Percentiles rank a stretch among this genome's conserved stretches.
Conservation (phyloP, 2,888 invertebrate genomes). For the Conistra vaccinii region DNA sequence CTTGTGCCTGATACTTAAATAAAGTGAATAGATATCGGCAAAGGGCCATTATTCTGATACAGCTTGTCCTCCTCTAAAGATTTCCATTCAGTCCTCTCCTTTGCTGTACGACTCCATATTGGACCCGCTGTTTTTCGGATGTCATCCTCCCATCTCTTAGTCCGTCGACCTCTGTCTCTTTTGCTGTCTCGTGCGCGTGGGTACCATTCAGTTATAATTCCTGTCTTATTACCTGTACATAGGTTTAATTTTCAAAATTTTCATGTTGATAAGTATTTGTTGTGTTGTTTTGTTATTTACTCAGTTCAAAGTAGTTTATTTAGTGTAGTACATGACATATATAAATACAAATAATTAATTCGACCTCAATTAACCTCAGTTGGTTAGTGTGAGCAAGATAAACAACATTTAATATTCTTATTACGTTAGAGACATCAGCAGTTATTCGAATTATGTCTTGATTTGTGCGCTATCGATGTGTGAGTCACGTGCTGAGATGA, state of each 20-base stretch:
- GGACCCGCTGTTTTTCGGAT: no score
- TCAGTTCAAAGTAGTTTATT: conserved; percentile 23
- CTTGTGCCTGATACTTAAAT: no score
- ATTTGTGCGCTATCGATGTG: conserved; percentile 24
- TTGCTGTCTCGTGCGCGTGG: no score
- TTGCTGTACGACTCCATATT: no score
- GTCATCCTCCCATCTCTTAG: no score
- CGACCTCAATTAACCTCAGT: conserved; percentile 50
- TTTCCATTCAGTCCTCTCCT: no score
- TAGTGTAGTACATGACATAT: conserved; percentile 29
- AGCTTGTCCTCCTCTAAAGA: no score
- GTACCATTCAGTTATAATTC: no score
- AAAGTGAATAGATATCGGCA: no score
- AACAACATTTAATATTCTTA: conserved; percentile 46
- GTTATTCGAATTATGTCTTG: conserved; percentile 43
- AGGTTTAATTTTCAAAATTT: not conserved
- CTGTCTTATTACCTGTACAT: no score
- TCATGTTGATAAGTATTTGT: not conserved
- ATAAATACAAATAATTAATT: conserved; percentile 54
- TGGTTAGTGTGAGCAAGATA: conserved; percentile 28
- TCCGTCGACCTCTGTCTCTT: no score
- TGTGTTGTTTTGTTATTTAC: not conserved
- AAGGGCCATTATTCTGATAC: no score
- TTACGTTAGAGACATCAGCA: conserved; percentile 28
- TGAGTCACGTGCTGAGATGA: not conserved